Conservation (phyloP, 1,140 invertebrate genomes). For the Onthophagus taurus region DNA sequence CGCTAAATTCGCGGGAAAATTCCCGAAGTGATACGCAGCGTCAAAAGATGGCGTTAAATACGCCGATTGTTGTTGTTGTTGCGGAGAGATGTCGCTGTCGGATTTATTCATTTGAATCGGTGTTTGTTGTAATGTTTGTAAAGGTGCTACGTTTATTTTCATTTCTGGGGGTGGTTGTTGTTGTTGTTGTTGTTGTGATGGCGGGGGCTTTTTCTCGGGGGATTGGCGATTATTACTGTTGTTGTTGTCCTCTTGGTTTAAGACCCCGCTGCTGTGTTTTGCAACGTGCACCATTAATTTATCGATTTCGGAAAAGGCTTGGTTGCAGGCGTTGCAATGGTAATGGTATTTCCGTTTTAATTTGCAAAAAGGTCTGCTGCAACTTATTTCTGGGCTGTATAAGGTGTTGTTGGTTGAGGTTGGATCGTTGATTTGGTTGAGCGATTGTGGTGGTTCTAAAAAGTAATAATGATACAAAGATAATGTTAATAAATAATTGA, state of each 20-base stretch:
- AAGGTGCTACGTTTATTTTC: constrained; percentile 33
- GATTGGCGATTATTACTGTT: too few relatives aligned
- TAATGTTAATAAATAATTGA: neutral
- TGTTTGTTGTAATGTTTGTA: constrained; percentile 32
- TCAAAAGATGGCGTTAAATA: constrained; percentile 34
- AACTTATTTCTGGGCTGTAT: constrained; percentile 51
- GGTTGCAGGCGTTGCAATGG: constrained; percentile 81
- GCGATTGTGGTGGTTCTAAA: constrained; percentile 9
- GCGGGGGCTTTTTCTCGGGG: too few relatives aligned
- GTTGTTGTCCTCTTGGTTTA: constrained; percentile 40
- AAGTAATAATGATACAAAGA: neutral
- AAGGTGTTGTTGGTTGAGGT: constrained; percentile 25
- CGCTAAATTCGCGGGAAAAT: constrained; percentile 33
- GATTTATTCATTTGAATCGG: constrained; percentile 16
- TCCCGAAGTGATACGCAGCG: constrained; percentile 33
- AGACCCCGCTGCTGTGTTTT: constrained; percentile 55
- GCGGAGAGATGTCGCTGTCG: constrained; percentile 23
- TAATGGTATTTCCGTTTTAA: constrained; percentile 76
- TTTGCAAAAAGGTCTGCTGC: constrained; percentile 76
- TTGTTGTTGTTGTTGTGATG: constrained; percentile 18
- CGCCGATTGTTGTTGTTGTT: constrained; percentile 21
- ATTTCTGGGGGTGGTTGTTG: constrained; percentile 14
- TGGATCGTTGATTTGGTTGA: constrained; percentile 4
- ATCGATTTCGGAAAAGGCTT: constrained; percentile 63
- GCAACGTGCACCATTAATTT: constrained; percentile 58